These are phyloP conservation scores for Sphaerodactylus townsendi DNA, from an alignment of 2,113 vertebrate genomes.

Conservation along the genomic window DNA sequence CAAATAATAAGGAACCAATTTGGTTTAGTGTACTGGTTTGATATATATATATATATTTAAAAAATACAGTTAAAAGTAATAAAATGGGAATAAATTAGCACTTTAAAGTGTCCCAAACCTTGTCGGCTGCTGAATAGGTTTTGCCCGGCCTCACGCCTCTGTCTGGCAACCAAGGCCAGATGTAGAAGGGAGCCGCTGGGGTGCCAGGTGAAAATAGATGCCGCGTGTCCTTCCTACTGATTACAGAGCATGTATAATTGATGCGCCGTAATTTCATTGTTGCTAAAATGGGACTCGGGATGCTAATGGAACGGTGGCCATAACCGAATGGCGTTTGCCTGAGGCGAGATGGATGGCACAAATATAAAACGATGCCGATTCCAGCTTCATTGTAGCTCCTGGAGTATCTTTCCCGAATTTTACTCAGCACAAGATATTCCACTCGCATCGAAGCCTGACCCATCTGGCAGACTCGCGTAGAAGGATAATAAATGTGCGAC, in stretches of 20 bases:
- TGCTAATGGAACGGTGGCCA: not conserved
- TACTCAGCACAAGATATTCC: not conserved
- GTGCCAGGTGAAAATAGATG: not conserved
- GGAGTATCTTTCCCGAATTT: not conserved
- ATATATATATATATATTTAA: too few relatives aligned
- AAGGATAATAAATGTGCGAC: not conserved
- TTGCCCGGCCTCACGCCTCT: constrained; percentile 20
- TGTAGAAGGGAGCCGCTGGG: not conserved
- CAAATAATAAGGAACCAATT: too few relatives aligned
- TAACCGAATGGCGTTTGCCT: not conserved
- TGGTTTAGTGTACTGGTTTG: too few relatives aligned
- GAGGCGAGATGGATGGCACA: not conserved
- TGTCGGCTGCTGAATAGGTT: not conserved
- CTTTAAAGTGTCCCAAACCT: too few relatives aligned
- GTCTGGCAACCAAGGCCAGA: not conserved
- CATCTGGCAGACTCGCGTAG: not conserved
- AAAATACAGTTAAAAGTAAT: too few relatives aligned
- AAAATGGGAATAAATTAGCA: too few relatives aligned
- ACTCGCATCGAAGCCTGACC: not conserved
- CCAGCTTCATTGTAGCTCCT: not conserved
- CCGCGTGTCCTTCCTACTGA: not conserved
- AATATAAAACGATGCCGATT: constrained; percentile 10
- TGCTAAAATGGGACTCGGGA: not conserved
- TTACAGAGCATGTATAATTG: constrained; percentile 5
- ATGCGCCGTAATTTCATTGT: not conserved